Conservation (phyloP, 2,888 invertebrate genomes). For the Hoplodrina blanda region DNA sequence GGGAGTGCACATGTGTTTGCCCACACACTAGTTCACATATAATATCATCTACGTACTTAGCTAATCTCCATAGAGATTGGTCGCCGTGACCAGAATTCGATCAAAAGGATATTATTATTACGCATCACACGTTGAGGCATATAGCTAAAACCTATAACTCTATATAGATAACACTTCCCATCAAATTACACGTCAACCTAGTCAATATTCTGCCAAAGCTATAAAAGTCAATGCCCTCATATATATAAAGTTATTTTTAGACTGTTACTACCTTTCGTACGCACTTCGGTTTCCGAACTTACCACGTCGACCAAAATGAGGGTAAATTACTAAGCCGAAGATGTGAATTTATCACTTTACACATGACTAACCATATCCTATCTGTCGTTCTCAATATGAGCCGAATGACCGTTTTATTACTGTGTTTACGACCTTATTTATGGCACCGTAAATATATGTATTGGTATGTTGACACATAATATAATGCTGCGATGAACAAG, state of each 20-base stretch:
- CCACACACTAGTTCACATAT: too few species aligned
- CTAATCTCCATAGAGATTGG: too few species aligned
- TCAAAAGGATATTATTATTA: too few species aligned
- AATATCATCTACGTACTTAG: too few species aligned
- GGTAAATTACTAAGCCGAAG: slow-evolving; percentile 22
- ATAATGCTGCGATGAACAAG: slow-evolving; percentile 28
- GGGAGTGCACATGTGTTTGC: too few species aligned
- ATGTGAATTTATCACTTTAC: slow-evolving; percentile 53
- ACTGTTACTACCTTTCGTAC: background rate
- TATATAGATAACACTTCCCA: too few species aligned
- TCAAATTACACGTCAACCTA: background rate
- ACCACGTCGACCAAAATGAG: slow-evolving; percentile 28
- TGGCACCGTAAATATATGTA: slow-evolving; percentile 67
- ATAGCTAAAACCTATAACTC: too few species aligned
- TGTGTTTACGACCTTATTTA: slow-evolving; percentile 69
- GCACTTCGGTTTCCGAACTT: background rate
- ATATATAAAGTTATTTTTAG: background rate
- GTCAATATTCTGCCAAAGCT: background rate
- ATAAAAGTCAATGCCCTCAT: background rate
- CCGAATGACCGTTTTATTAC: slow-evolving; percentile 65
- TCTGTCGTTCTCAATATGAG: slow-evolving; percentile 57
- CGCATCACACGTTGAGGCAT: too few species aligned
- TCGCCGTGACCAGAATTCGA: too few species aligned
- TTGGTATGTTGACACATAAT: slow-evolving; percentile 53
- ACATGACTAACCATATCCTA: slow-evolving; percentile 51